Evolutionary conservation across 1,140 invertebrate species (phyloP), one percentile per base, ranked within the genome.

Genomic region (Cataglyphis hispanica): DNA sequence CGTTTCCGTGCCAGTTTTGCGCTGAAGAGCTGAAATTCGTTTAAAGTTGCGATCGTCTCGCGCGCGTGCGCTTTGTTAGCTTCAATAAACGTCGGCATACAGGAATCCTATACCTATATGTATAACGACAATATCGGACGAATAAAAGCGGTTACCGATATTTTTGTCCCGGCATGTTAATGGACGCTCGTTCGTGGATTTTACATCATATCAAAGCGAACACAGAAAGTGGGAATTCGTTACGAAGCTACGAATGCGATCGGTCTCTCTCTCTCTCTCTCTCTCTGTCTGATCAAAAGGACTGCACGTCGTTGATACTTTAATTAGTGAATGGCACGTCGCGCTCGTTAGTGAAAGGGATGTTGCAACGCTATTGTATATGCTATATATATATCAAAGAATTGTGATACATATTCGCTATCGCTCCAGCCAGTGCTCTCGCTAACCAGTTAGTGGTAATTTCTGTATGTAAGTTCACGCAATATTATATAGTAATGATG

Each of bases 11-110:
- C 27, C 58, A 60, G 81, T 31, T 76, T 27, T 58, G 31, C 43
- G 61, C 25, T 84, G 64, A 77, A 84, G 72, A 77, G 43, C 13
- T 22, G 72, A 77, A 84, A 76, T 84, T 46, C 43, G 72, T 84
- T 84, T 84, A 31, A 76, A 64, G 43, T 64, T 8, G 64, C 25
- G 43, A 76, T 76, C 72, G 31, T 46, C 69, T 67, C 34, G 22
- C 27, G 19, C 40, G 50, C 27, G 10, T 0, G 50, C 50, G 72
- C 27, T 50, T 50, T 84, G 43, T 76, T 34, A 25, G 60, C 37
- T 60, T 22, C 37, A 16, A 50, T 16, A 83, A 83, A 83, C 37
- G 3, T 16, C 16, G 37, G 8, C 34, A 22, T 43, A 56, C 60
- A 22, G 3, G 27, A n/a, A 19, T 19, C 7, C 7, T 34, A 13